Conservation (phyloP, 2,113 vertebrate genomes). For the Phycodurus eques region DNA sequence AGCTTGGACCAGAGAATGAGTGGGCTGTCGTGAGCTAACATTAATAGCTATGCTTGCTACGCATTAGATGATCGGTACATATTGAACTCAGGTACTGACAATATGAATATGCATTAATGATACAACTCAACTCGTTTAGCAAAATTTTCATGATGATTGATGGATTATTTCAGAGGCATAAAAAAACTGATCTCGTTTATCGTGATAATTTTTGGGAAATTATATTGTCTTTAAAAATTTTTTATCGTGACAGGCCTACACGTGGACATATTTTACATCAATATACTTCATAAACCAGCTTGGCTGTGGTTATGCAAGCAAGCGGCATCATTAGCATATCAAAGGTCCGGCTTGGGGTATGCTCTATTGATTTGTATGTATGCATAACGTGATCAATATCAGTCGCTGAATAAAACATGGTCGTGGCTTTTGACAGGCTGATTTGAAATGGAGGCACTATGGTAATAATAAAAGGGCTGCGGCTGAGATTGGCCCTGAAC, state of each 20-base stretch:
- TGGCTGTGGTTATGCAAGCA: constrained; percentile 41
- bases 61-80: no score
- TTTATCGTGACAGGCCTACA: neutral
- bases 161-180: no score
- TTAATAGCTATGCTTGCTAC: no score
- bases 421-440: constrained; percentile 53
- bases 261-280: constrained; percentile 24
- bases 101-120: no score
- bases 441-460: constrained; percentile 73
- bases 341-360: constrained; percentile 41
- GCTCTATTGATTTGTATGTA: constrained; percentile 57
- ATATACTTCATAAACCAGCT: neutral
- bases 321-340: constrained; percentile 38
- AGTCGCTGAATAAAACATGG: constrained; percentile 68
- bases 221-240: neutral
- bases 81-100: no score
- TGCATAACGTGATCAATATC: constrained; percentile 72
- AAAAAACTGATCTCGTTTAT: no score
- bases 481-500: constrained; percentile 65
- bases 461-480: constrained; percentile 60
- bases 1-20: no score
- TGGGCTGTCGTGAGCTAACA: no score
- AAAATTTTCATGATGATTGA: no score
- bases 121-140: no score
- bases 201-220: no score